These are phyloP conservation scores for Corticium candelabrum DNA, from an alignment of 37 sponge, comb jelly and placozoan species.

Conservation along the genomic window DNA sequence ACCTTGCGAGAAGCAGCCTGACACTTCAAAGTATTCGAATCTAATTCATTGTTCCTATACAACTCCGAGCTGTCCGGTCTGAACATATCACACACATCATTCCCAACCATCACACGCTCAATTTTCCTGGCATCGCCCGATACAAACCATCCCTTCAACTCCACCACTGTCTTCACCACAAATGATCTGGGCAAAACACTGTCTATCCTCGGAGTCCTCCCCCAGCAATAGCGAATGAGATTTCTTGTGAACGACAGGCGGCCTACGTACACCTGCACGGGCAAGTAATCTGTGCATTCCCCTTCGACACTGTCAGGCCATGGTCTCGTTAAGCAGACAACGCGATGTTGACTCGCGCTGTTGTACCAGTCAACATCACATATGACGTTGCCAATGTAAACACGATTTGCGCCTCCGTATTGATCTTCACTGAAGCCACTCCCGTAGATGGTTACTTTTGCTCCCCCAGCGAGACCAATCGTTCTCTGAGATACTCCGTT, in stretches of 20 bases:
- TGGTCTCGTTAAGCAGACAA: constrained; percentile 32
- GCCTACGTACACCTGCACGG: neutral
- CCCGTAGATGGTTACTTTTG: constrained; percentile 35
- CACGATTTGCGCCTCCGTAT: constrained; percentile 25
- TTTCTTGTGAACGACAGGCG: neutral
- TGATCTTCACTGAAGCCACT: constrained; percentile 41
- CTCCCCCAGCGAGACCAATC: constrained; percentile 62
- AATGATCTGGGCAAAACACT: neutral
- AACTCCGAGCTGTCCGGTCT: neutral
- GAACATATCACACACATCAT: neutral
- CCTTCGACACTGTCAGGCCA: constrained; percentile 33
- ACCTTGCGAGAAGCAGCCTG: neutral
- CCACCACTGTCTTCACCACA: neutral
- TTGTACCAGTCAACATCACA: constrained; percentile 36
- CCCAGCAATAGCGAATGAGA: neutral
- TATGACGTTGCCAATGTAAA: constrained; percentile 33
- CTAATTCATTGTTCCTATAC: neutral
- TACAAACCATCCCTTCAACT: neutral
- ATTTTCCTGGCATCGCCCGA: neutral
- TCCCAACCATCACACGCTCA: neutral
- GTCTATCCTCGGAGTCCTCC: neutral
- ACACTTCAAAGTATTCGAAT: neutral
- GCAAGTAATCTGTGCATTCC: neutral
- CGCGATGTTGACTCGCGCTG: neutral
- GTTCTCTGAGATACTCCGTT: constrained; percentile 18